These are phyloP conservation scores for Ivindomyrus marchei DNA, from an alignment of 2,113 vertebrate species.

Conservation along the genomic window DNA sequence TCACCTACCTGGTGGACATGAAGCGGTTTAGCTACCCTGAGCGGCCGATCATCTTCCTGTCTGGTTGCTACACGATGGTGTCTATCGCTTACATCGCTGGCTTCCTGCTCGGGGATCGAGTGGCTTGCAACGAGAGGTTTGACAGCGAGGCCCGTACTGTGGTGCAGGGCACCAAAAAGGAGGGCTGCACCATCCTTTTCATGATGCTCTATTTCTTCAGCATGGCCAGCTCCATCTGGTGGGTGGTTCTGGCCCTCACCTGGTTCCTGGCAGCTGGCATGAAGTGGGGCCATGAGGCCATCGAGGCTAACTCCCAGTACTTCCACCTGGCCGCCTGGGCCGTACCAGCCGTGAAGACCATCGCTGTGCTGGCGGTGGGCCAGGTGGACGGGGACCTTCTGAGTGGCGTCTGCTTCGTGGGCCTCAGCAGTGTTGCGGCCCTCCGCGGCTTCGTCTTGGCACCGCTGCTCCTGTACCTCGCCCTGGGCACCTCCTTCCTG, in stretches of 20 bases:
- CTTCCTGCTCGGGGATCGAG: constrained; percentile 72
- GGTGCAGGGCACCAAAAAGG: constrained; percentile 76
- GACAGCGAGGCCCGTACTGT: constrained; percentile 67
- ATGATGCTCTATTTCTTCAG: constrained; percentile 95
- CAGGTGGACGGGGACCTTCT: constrained; percentile 90
- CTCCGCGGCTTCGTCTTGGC: constrained; percentile 88
- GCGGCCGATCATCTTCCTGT: constrained; percentile 77
- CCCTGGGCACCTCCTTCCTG: constrained; percentile 91
- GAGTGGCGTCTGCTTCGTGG: constrained; percentile 89
- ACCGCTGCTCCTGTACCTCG: constrained; percentile 88
- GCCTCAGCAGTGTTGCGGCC: constrained; percentile 86
- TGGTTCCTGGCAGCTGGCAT: constrained; percentile 82
- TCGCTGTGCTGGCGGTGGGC: constrained; percentile 85
- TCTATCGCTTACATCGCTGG: constrained; percentile 75
- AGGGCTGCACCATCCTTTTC: constrained; percentile 95
- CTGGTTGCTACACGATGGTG: constrained; percentile 73
- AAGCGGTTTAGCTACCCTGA: constrained; percentile 75
- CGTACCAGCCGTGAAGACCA: constrained; percentile 90
- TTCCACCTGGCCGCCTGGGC: constrained; percentile 96
- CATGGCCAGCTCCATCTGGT: constrained; percentile 84
- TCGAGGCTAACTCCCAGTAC: constrained; percentile 92
- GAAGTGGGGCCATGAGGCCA: constrained; percentile 97
- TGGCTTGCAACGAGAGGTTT: constrained; percentile 74
- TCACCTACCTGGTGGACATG: constrained; percentile 81
- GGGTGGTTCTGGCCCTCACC: constrained; percentile 76